phyloP scores from a whole-genome alignment of 2,797 vertebrate genomes.

The Anguilla obscura region DNA sequence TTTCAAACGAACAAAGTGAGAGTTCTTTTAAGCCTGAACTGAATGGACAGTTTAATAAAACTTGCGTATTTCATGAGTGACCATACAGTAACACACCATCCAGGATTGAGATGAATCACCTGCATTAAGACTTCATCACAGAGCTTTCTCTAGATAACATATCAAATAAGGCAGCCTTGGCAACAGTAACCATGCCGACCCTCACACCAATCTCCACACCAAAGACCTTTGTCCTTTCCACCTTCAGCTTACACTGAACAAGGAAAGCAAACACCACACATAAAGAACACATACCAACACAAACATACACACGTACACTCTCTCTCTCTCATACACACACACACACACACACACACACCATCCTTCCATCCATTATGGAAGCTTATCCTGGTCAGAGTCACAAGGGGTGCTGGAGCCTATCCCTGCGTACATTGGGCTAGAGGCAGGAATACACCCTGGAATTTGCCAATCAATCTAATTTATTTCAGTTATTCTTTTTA shows the following conservation, averaged over 20 bases:
- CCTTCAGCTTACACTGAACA: background rate
- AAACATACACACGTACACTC: background rate
- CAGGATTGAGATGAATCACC: slow-evolving; percentile 41
- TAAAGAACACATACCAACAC: background rate
- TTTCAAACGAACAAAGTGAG: background rate
- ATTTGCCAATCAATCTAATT: too few relatives aligned
- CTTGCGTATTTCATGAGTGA: background rate
- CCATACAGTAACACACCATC: background rate
- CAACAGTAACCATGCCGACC: slow-evolving; percentile 3
- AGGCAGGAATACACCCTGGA: too few relatives aligned
- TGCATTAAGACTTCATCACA: slow-evolving; percentile 37
- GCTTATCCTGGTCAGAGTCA: too few relatives aligned
- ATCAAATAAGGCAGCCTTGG: slow-evolving; percentile 42
- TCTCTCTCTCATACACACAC: background rate
- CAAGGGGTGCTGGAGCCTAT: too few relatives aligned
- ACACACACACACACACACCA: background rate
- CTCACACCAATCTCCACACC: background rate
- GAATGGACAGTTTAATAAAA: background rate
- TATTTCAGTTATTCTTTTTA: too few relatives aligned
- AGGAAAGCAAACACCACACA: background rate
- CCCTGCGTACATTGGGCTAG: too few relatives aligned
- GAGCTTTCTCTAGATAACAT: slow-evolving; percentile 42
- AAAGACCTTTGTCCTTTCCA: background rate
- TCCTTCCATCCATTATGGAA: too few relatives aligned
- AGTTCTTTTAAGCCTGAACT: background rate